Percentiles rank a stretch among this genome's conserved stretches.
Evolutionary conservation across 2,888 invertebrate species (phyloP).

Genomic region (Acanthosoma haemorrhoidale): DNA sequence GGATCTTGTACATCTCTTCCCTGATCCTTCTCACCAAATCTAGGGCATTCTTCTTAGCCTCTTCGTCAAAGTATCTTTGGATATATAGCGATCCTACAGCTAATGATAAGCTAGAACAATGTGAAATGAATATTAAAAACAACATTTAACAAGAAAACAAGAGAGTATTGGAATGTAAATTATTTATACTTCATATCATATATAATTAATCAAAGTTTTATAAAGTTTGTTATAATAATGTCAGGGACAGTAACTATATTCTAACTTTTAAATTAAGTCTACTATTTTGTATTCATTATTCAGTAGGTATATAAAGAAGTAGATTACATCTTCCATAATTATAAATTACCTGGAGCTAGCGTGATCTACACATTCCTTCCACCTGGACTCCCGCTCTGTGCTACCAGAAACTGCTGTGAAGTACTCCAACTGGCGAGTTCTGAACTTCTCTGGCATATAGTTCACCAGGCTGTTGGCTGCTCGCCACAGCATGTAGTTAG

Average conservation of each 20-base stretch:
- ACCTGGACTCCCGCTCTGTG: constrained; percentile 77
- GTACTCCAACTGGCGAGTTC: constrained; percentile 73
- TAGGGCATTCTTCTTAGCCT: constrained; percentile 73
- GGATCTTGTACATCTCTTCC: constrained; percentile 71
- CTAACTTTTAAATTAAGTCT: no score
- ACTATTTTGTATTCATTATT: background rate
- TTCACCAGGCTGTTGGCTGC: constrained; percentile 74
- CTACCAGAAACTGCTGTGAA: constrained; percentile 75
- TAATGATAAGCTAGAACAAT: constrained; percentile 45
- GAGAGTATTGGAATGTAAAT: no score
- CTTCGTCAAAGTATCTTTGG: constrained; percentile 77
- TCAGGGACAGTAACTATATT: no score
- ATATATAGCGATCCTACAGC: constrained; percentile 75
- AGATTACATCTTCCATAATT: background rate
- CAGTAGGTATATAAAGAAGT: background rate
- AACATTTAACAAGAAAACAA: background rate
- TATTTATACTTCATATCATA: no score
- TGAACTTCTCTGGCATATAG: constrained; percentile 71
- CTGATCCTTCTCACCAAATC: constrained; percentile 86
- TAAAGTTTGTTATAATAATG: no score
- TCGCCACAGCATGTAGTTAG: constrained; percentile 92
- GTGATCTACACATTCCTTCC: constrained; percentile 87
- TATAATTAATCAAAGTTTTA: no score
- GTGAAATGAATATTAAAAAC: background rate
- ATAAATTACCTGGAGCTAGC: constrained; percentile 62